Conservation (phyloP, 1,140 invertebrate genomes). For the Sarcophaga peregrina region DNA sequence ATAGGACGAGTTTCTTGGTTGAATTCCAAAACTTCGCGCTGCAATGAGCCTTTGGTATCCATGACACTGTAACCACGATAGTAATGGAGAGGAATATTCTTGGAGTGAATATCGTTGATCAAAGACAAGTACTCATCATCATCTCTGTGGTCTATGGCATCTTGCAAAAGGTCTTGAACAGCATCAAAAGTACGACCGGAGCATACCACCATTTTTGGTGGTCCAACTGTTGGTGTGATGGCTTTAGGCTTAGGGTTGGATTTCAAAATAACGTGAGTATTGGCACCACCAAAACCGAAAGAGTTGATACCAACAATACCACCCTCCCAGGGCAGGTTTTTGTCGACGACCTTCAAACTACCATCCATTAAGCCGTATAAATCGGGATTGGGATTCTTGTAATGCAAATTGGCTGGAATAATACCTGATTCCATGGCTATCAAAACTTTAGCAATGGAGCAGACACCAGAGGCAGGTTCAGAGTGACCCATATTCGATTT, state of each 20-base stretch:
- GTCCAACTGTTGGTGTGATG: conserved; percentile 68
- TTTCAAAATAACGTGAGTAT: conserved; percentile 89
- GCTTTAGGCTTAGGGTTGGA: conserved; percentile 80
- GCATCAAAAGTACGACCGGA: conserved; percentile 89
- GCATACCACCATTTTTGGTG: conserved; percentile 80
- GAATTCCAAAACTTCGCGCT: conserved; percentile 65
- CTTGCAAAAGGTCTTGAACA: conserved; percentile 76
- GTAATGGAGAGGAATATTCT: conserved; percentile 76
- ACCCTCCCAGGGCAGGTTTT: conserved; percentile 83
- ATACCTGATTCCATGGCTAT: conserved; percentile 89
- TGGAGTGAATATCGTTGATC: conserved; percentile 78
- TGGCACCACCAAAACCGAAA: conserved; percentile 97
- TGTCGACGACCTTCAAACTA: conserved; percentile 85
- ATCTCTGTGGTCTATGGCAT: conserved; percentile 70
- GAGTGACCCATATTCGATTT: conserved; percentile 99
- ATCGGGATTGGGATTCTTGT: conserved; percentile 84
- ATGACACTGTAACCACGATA: conserved; percentile 83
- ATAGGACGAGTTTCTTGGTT: conserved; percentile 78
- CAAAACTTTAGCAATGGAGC: conserved; percentile 89
- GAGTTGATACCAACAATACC: conserved; percentile 91
- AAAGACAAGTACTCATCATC: conserved; percentile 84
- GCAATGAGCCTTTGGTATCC: conserved; percentile 64
- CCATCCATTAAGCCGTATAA: conserved; percentile 90
- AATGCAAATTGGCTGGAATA: conserved; percentile 94
- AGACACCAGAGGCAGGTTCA: conserved; percentile 92